Conservation (phyloP, 2,888 invertebrate genomes). For the Cartodere bifasciata region DNA sequence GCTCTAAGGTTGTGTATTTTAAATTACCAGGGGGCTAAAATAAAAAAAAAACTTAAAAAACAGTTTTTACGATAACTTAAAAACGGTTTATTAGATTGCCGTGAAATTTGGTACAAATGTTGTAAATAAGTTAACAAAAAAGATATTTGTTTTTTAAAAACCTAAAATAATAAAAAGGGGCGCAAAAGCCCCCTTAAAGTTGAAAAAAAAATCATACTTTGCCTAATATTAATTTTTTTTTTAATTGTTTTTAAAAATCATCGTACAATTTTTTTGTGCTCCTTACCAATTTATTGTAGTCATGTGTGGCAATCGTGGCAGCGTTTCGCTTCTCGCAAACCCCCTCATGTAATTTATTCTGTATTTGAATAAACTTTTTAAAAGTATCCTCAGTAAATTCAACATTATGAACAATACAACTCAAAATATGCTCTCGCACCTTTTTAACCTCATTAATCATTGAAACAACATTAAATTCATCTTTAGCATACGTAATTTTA, state of each 20-base stretch:
- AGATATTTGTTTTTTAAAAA: too few relatives aligned
- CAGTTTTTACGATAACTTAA: too few relatives aligned
- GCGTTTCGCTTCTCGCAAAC: constrained; percentile 65
- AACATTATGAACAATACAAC: constrained; percentile 56
- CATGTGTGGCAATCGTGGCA: constrained; percentile 78
- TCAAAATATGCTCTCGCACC: constrained; percentile 58
- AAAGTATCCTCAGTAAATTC: constrained; percentile 45
- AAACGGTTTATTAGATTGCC: too few relatives aligned
- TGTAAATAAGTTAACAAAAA: too few relatives aligned
- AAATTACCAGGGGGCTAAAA: constrained; percentile 38
- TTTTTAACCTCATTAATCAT: constrained; percentile 38
- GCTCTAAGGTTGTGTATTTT: constrained; percentile 54
- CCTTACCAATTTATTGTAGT: constrained; percentile 46
- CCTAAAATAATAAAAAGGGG: too few relatives aligned
- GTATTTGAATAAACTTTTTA: constrained; percentile 66
- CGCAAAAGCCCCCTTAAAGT: too few relatives aligned
- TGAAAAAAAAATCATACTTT: too few relatives aligned
- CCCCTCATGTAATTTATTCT: constrained; percentile 63
- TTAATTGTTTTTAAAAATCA: too few relatives aligned
- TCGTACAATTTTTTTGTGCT: constrained; percentile 4
- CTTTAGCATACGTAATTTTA: constrained; percentile 22
- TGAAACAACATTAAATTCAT: constrained; percentile 20
- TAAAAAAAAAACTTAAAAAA: constrained; percentile 3
- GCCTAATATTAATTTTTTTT: too few relatives aligned
- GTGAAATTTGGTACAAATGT: too few relatives aligned